Evolutionary conservation across 2,888 invertebrate genomes (phyloP), one percentile per base, ranked within the genome.

Genomic region (Uropetala carovei): DNA sequence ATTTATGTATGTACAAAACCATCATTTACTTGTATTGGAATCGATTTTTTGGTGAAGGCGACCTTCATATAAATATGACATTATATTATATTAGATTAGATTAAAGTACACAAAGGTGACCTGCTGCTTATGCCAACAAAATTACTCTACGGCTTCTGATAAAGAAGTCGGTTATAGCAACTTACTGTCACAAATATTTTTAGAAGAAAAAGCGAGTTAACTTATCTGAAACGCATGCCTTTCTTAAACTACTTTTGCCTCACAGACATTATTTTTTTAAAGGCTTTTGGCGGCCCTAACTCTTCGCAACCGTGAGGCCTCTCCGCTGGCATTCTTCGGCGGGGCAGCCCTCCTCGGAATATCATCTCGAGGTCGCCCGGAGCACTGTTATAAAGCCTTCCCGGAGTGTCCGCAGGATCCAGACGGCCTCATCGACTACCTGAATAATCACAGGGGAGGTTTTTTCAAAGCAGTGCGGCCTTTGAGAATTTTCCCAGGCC

Each of bases 371-470:
- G 96, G 96, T 11, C 96, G 96, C 93, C 94, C 96, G 0, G 95
- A 95, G 0, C 95, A 95, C 27, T 97, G 97, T 94, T 95, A 96
- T 83, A 95, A 95, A 93, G 97, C 97, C 14, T 98, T 98, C 94
- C 96, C 97, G 0, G 96, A 96, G 92, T 98, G 98, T 94, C 98
- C 98, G 0, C 96, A 96, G 89, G 97, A 97, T 94, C 96, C 97
- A 59, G 97, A 97, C 93, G 96, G 96, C 93, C 96, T 98, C 14
- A 96, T 98, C 68, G 95, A 97, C 94, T 98, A 98, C 94, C 95
- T 98, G 92, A 98, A 98, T 95, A 98, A 98, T 95, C 97, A 98
- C 94, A 98, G 98, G 92, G 98, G 98, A 81, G 98, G 98, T 0
- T 98, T 98, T 95, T 98, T 98, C 94, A 96, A 97, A 30, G 89